Evolutionary conservation across 2,797 vertebrate genomes (phyloP).

Genomic region (Argentina silus): DNA sequence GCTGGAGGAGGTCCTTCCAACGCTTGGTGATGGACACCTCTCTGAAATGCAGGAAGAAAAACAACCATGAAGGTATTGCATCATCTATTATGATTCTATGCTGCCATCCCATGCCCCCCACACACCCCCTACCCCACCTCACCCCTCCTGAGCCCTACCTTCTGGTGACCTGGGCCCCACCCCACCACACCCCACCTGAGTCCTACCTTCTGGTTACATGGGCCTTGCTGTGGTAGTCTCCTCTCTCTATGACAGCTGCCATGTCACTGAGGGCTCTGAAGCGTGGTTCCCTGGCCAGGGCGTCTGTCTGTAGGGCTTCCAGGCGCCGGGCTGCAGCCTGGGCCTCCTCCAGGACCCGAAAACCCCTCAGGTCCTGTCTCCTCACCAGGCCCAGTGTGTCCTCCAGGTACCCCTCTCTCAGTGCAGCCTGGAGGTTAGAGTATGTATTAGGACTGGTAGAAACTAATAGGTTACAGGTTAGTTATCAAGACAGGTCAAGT

Average conservation of each 20-base stretch:
- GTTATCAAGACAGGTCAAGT: too few relatives aligned
- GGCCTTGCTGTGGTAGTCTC: slow-evolving; percentile 83
- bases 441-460: too few relatives aligned
- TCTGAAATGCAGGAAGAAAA: slow-evolving; percentile 61
- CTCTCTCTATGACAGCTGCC: slow-evolving; percentile 74
- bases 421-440: slow-evolving; percentile 23
- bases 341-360: slow-evolving; percentile 69
- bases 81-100: not conserved
- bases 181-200: not conserved
- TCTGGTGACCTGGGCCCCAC: not conserved
- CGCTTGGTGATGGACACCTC: slow-evolving; percentile 76
- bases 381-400: slow-evolving; percentile 80
- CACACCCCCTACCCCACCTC: not conserved
- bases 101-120: not conserved
- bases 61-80: not conserved
- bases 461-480: too few relatives aligned
- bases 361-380: slow-evolving; percentile 70
- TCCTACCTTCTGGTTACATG: slow-evolving; percentile 31
- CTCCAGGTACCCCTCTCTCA: slow-evolving; percentile 84
- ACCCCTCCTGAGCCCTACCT: not conserved
- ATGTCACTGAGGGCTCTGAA: slow-evolving; percentile 83
- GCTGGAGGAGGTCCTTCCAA: slow-evolving; percentile 82
- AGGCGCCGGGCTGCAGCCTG: slow-evolving; percentile 81
- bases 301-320: slow-evolving; percentile 83
- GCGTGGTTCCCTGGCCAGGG: slow-evolving; percentile 81